phyloP scores from a whole-genome alignment of 2,888 invertebrate genomes.

The Ceraclea dissimilis region DNA sequence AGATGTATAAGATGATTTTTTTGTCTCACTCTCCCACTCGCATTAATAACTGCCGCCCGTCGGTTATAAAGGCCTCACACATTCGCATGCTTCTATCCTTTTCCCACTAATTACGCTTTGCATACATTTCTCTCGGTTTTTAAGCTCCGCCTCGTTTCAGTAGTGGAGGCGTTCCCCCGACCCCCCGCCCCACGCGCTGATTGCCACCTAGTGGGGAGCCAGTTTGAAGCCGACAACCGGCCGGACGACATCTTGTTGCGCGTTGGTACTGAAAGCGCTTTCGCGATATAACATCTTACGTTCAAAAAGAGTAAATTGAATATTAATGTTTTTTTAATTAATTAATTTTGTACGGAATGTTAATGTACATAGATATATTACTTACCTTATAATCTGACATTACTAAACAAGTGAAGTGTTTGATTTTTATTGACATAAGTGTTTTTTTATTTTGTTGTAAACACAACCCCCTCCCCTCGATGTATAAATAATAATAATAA shows the following conservation, averaged over 20 bases:
- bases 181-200: constrained; percentile 26
- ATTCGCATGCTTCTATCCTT: constrained; percentile 41
- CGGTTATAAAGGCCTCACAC: constrained; percentile 31
- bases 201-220: constrained; percentile 34
- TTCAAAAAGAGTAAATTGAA: no score
- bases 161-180: constrained; percentile 27
- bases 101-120: constrained; percentile 38
- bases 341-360: neutral
- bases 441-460: constrained; percentile 14
- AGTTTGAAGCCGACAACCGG: constrained; percentile 20
- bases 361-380: no score
- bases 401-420: constrained; percentile 10
- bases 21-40: constrained; percentile 52
- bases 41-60: constrained; percentile 55
- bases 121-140: constrained; percentile 9
- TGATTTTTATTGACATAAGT: constrained; percentile 5
- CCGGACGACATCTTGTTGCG: constrained; percentile 17
- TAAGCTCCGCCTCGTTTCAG: constrained; percentile 37
- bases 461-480: constrained; percentile 12
- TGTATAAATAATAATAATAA: constrained; percentile 12
- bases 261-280: constrained; percentile 9
- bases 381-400: no score
- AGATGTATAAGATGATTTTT: constrained; percentile 41
- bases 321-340: neutral
- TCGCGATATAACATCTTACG: constrained; percentile 5